phyloP scores from a whole-genome alignment of 53 echinoderm and acorn worm species.

The Crossaster papposus region DNA sequence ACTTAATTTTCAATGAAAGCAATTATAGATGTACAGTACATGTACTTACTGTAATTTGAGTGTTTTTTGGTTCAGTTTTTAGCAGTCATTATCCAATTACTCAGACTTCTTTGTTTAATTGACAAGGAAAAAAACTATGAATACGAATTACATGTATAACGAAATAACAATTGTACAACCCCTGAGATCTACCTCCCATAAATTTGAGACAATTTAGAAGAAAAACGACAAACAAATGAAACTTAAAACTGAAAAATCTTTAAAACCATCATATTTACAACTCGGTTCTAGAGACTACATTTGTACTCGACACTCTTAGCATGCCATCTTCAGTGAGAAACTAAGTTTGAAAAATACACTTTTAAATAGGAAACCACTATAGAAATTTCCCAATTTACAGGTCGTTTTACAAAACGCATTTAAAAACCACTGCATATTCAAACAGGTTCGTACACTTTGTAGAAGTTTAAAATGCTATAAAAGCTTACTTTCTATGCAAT shows the following conservation, averaged over 20 bases:
- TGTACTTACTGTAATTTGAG: too few species aligned
- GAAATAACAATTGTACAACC: not conserved
- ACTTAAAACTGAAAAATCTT: not conserved
- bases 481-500: not conserved
- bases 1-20: too few species aligned
- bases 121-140: not conserved
- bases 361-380: slow-evolving; percentile 18
- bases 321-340: slow-evolving; percentile 2
- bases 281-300: not conserved
- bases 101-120: too few species aligned
- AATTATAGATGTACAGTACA: too few species aligned
- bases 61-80: too few species aligned
- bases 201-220: not conserved
- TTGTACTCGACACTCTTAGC: not conserved
- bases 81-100: too few species aligned
- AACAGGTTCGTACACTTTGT: not conserved
- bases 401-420: not conserved
- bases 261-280: slow-evolving; percentile 35
- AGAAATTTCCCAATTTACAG: not conserved
- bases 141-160: not conserved
- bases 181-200: not conserved
- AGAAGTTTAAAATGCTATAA: not conserved
- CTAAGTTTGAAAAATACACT: not conserved
- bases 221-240: not conserved
- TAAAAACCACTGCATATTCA: slow-evolving; percentile 9